Evolutionary conservation across 2,797 vertebrate genomes (phyloP), one percentile per base, ranked within the genome.

Genomic region (Phylloscopus collybita): DNA sequence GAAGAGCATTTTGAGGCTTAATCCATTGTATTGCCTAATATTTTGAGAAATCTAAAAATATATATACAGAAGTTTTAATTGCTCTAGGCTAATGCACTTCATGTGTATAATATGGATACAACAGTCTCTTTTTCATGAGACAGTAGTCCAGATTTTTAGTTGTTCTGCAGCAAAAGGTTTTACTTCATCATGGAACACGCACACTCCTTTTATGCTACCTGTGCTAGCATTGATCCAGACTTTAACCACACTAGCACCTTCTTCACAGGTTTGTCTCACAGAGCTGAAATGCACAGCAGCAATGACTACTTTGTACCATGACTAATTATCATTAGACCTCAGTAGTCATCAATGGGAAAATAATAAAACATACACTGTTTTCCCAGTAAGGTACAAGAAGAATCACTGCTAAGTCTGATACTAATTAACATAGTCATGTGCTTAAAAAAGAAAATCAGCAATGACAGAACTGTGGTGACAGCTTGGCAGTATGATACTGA

Each of bases 11-110:
- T 60, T 86, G 47, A 86, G 66, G 38, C 30, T 90, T 79, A 86
- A 71, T 65, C 36, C 54, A 61, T 13, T 60, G 14, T 66, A 72
- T 19, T 61, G 36, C 20, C 80, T 80, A 36, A 29, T 65, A 75
- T 69, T 87, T 74, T 59, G 47, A 83, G 50, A 89, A 67, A 67
- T 53, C n/a, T 87, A 59, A 94, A 92, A 72, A 44, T 64, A 78
- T 27, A 42, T 16, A 23, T 49, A 51, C 1, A 42, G 53, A 79
- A 75, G 34, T 72, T 84, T 27, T 50, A 81, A 56, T 29, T 82
- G 42, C 50, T 82, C 16, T 34, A 53, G 74, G 74, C 60, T 76
- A 62, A 30, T 61, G 11, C 40, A 61, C 9, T 75, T 92, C 44
- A 22, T 59, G 16, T n/a, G 21, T 47, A n/a, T 44, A 40, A 51